A percentile compares a stretch with the other conserved stretches of the same genome.
phyloP scores from a whole-genome alignment of 2,797 vertebrate species.

The Steatocranus sp. region DNA sequence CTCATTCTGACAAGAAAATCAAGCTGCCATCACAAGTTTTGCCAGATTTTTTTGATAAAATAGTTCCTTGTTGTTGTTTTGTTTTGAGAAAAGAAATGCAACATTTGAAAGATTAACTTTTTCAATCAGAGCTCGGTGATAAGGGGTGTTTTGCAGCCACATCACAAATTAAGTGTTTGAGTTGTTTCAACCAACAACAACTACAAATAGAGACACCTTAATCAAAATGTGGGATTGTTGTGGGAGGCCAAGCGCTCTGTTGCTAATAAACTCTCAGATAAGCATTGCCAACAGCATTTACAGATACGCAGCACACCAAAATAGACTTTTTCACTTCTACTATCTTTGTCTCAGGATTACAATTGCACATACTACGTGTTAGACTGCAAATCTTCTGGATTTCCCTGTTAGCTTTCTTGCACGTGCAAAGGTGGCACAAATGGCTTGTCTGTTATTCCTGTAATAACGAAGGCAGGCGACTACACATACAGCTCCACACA shows the following conservation, averaged over 20 bases:
- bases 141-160: not conserved
- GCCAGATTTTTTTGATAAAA: not conserved
- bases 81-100: not conserved
- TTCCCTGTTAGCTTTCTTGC: not conserved
- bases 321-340: not conserved
- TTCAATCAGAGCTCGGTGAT: not conserved
- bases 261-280: not conserved
- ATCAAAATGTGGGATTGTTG: not conserved
- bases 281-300: not conserved
- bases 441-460: not conserved
- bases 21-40: not conserved
- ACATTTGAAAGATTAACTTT: not conserved
- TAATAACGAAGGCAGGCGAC: not conserved
- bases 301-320: not conserved
- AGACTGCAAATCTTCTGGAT: not conserved
- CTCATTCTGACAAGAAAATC: not conserved
- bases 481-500: not conserved
- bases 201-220: not conserved
- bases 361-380: not conserved
- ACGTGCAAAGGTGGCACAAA: not conserved
- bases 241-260: not conserved
- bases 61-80: not conserved
- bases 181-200: not conserved
- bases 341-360: not conserved
- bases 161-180: not conserved